Base-by-base conservation (phyloP, 37 sponge, comb jelly and placozoan genomes). In the Ianthella basta region DNA sequence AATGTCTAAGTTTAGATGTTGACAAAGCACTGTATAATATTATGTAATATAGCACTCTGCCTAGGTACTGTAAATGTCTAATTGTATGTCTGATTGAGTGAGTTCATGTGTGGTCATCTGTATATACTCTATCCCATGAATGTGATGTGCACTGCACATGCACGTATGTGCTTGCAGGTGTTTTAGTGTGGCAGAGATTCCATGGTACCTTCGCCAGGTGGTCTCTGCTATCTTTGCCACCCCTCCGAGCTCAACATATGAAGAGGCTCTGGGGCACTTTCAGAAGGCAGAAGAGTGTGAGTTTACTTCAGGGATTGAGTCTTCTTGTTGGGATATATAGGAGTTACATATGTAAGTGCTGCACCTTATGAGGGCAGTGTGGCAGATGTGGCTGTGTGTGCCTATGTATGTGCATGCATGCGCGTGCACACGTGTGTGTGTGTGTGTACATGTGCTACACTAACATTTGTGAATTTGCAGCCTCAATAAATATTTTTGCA, bases 161-260 rank as follows among this genome's bases (percentile, higher is more conserved):
- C 27, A 30, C 27, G 39, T 73, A 39, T 39, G 44, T 73, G 44
- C n/a, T 37, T 54, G 19, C 83, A 83, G 57, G 90, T 92, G 92
- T 56, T 89, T 83, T 69, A 36, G 55, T 74, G 87, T 92, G 24
- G 35, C 79, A 1, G 66, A 68, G 40, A 89, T 95, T n/a, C 88
- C 95, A 0, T 95, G 95, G 95, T 92, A 89, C 67, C 86, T 87
- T 82, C 82, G 88, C 8, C 82, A 92, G 64, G 74, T 89, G 10
- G 92, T 92, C 35, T 37, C 80, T 0, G 88, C 85, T 35, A 55
- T 92, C 27, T 92, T 95, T 87, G 90, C 95, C 83, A 87, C 90
- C 29, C 95, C 93, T 27, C 95, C 95, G 4, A 39, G 36, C 14
- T 80, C 95, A 12, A 86, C 86, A 33, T 92, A 83, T 84, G 83